phyloP scores from a whole-genome alignment of 2,797 vertebrate species.

The Enteromius mattozi region DNA sequence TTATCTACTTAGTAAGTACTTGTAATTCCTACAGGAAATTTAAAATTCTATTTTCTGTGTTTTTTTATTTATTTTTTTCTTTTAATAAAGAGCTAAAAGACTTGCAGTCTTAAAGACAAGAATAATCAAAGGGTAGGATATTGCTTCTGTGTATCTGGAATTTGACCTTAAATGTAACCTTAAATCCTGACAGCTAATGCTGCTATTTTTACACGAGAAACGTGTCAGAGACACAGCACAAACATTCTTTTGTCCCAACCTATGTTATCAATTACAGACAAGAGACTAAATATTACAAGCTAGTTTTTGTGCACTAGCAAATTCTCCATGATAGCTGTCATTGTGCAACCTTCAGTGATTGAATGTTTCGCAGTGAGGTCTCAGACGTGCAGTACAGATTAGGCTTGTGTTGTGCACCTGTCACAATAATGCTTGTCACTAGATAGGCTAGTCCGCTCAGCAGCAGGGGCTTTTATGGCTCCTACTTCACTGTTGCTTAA shows the following conservation, averaged over 20 bases:
- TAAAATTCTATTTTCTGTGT: background rate
- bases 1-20: background rate
- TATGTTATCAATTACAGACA: slow-evolving; percentile 1
- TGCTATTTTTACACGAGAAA: slow-evolving; percentile 30
- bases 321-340: background rate
- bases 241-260: background rate
- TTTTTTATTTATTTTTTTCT: too few relatives aligned
- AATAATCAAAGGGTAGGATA: background rate
- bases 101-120: background rate
- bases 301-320: background rate
- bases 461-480: slow-evolving; percentile 16
- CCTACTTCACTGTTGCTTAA: background rate
- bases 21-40: background rate
- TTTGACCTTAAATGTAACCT: slow-evolving; percentile 31
- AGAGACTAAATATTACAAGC: background rate
- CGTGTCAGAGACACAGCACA: background rate
- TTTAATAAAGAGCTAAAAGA: background rate
- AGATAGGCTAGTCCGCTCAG: slow-evolving; percentile 18
- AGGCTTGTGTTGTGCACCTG: slow-evolving; percentile 27
- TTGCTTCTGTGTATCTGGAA: background rate
- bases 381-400: background rate
- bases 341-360: background rate
- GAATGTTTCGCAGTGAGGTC: background rate
- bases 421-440: slow-evolving; percentile 35
- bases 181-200: slow-evolving; percentile 11